Evolutionary conservation across 1,140 invertebrate genomes (phyloP).

Genomic region (Drosophila nebulosa): DNA sequence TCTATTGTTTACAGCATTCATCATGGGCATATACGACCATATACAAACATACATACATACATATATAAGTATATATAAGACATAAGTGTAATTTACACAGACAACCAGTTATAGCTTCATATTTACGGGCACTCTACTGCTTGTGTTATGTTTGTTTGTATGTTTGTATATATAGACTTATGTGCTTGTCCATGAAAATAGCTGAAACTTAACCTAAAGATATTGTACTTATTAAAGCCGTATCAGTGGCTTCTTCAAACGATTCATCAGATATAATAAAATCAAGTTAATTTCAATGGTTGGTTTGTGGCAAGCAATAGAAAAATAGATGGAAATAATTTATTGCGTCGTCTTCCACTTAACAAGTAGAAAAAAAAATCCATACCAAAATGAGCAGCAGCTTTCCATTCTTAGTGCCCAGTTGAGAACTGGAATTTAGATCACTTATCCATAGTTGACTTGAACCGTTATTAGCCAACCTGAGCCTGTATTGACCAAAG

Average conservation of each 20-base stretch:
- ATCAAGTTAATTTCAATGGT: background rate
- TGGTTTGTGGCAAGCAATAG: background rate
- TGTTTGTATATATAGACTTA: background rate
- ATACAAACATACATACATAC: background rate
- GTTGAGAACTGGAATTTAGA: conserved; percentile 9
- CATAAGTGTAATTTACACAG: conserved; percentile 40
- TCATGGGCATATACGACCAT: conserved; percentile 22
- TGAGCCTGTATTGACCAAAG: background rate
- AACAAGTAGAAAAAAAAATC: background rate
- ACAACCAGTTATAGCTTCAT: conserved; percentile 43
- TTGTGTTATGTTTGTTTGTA: background rate
- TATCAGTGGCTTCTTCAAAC: background rate
- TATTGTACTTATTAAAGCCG: conserved; percentile 7
- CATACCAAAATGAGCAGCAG: background rate
- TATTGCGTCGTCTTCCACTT: background rate
- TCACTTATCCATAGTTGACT: conserved; percentile 1
- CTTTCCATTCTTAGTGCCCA: conserved; percentile 4
- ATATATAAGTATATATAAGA: background rate
- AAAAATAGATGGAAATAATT: background rate
- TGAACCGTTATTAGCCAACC: background rate
- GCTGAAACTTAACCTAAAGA: conserved; percentile 22
- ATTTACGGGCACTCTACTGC: conserved; percentile 7
- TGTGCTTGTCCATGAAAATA: conserved; percentile 38
- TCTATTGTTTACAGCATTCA: conserved; percentile 37
- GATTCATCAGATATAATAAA: background rate